Percentiles rank a stretch among this genome's conserved stretches.
Evolutionary conservation across 2,113 vertebrate genomes (phyloP).

Genomic region (Salvelinus fontinalis): DNA sequence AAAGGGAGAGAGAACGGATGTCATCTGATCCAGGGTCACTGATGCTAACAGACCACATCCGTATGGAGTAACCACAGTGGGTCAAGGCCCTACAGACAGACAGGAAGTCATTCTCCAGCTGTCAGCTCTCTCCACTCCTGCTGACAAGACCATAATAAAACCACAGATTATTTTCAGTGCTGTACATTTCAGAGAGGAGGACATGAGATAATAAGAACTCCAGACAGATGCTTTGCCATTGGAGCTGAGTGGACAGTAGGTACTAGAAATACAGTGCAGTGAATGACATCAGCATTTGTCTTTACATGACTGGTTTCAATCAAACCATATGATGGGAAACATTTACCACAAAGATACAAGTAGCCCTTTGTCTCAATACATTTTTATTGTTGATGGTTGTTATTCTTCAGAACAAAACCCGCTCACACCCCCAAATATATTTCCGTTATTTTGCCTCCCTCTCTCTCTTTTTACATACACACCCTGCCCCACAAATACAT

Average conservation of each 20-base stretch:
- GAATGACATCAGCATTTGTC: too few relatives aligned
- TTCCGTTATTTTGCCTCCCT: neutral
- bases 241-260: too few relatives aligned
- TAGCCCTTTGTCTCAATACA: conserved; percentile 16
- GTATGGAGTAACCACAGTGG: conserved; percentile 36
- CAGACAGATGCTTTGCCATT: neutral
- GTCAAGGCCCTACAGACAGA: conserved; percentile 36
- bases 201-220: neutral
- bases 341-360: conserved; percentile 18
- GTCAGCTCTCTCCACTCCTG: conserved; percentile 32
- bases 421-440: neutral
- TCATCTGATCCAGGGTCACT: conserved; percentile 36
- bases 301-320: neutral
- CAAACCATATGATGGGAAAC: conserved; percentile 14
- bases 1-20: conserved; percentile 48
- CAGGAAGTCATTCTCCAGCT: conserved; percentile 37
- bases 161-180: neutral
- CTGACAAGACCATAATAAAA: conserved; percentile 30
- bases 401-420: conserved; percentile 40
- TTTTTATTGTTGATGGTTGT: conserved; percentile 66
- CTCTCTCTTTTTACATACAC: conserved; percentile 52
- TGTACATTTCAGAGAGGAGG: neutral
- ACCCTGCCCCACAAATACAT: conserved; percentile 68
- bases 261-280: too few relatives aligned
- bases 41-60: conserved; percentile 37